Conservation (phyloP, 2,797 vertebrate genomes). For the Semaprochilodus insignis region DNA sequence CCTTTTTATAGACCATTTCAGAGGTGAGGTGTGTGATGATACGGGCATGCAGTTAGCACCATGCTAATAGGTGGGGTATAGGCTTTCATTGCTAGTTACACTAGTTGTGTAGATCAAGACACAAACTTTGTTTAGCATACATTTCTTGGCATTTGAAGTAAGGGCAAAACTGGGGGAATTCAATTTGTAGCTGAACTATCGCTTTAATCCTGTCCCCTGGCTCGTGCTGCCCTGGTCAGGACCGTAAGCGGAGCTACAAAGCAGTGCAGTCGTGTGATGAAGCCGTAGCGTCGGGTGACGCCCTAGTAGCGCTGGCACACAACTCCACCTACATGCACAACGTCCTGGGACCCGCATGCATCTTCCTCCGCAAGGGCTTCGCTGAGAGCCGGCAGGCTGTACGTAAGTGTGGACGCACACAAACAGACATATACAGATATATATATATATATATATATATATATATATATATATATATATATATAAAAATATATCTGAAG, state of each 20-base stretch:
- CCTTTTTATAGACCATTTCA: no score
- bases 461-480: constrained; percentile 3
- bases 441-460: not conserved
- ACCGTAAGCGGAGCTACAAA: constrained; percentile 93
- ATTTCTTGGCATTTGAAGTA: no score
- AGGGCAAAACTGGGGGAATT: not conserved
- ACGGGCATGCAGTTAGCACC: no score
- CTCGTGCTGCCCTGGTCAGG: constrained; percentile 71
- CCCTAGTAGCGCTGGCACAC: constrained; percentile 91
- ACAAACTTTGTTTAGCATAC: no score
- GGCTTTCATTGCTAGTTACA: no score
- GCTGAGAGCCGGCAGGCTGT: constrained; percentile 98
- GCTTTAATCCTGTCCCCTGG: constrained; percentile 61
- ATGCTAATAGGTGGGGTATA: no score
- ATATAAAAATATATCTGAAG: not conserved
- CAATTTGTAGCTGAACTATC: not conserved
- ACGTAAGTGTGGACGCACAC: constrained; percentile 90
- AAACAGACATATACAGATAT: constrained; percentile 23
- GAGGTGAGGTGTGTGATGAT: no score
- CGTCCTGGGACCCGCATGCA: constrained; percentile 97
- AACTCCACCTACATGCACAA: constrained; percentile 96
- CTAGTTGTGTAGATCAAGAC: no score
- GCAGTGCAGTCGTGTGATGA: constrained; percentile 91
- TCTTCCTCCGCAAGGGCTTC: constrained; percentile 99
- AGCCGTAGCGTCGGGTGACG: constrained; percentile 81